Base-by-base conservation (phyloP, 2,888 invertebrate species). In the Hirtodrosophila cameraria region DNA sequence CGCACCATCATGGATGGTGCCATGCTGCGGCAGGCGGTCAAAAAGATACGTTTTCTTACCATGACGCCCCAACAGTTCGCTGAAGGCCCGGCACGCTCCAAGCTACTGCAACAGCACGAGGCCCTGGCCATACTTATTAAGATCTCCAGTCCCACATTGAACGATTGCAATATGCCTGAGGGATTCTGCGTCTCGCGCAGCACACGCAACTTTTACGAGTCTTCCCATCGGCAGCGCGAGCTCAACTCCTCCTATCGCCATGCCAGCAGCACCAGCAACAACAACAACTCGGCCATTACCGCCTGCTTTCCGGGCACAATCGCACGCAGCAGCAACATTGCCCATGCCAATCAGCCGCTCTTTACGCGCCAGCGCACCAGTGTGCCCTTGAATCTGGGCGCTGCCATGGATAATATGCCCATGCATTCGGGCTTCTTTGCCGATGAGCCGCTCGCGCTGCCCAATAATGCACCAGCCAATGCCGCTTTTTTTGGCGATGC, bases 111-210 rank as follows among this genome's bases (percentile, higher is more conserved):
- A 0, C 94, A 96, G 89, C 93, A 95, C 1, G 96, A 97, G 88
- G 94, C 96, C 9, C 94, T 96, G 85, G 94, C 95, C 0, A 94
- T 97, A 54, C 92, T 97, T 1, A 96, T 96, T 93, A 96, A 96
- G 89, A 95, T 96, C 60, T 94, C 96, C 13, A 95, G 95, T 13
- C 93, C 94, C 15, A 93, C 92, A 42, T 91, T 92, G n/a, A 92
- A 93, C 7, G 94, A 94, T 45, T 93, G 93, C 58, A 92, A 94
- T 1, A 94, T 96, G 94, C 96, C 96, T 0, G 92, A 92, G 13
- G 95, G 95, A 0, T 96, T 96, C 90, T 94, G 94, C 4, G 92
- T 92, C 0, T 93, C 88, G 90, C 75, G 91, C 8, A 76, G 80
- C 41, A 75, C 80, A 13, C 86, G 89, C 2, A 90, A 88, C 54